A percentile compares a stretch with the other conserved stretches of the same genome.
Conservation (phyloP, 1,140 invertebrate species). For the Fopius arisanus region DNA sequence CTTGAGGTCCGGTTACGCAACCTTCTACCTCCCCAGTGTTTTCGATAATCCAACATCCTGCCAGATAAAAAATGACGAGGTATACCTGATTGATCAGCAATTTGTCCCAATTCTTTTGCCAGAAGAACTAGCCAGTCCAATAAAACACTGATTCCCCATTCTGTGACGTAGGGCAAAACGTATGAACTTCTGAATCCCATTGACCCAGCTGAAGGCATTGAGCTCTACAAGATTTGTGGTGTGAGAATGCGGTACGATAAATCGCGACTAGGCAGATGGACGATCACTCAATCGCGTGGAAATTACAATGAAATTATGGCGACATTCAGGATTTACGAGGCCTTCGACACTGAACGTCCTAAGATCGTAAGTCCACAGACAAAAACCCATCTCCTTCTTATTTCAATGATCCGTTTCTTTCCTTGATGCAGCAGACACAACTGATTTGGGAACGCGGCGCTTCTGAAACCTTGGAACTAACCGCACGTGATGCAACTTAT, state of each 20-base stretch:
- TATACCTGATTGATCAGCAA: background rate
- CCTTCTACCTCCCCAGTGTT: background rate
- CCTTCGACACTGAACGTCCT: background rate
- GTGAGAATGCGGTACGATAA: conserved; percentile 31
- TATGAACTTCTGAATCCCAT: background rate
- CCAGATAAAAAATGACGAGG: background rate
- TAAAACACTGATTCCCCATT: background rate
- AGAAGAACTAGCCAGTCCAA: no score
- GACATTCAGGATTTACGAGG: background rate
- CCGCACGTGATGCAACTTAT: conserved; percentile 18
- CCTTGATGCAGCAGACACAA: background rate
- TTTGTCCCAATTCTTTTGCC: no score
- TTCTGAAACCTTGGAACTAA: background rate
- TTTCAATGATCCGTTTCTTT: background rate
- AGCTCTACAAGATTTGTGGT: conserved; percentile 36
- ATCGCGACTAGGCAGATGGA: conserved; percentile 28
- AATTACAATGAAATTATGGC: conserved; percentile 17
- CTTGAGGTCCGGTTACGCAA: background rate
- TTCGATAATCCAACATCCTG: background rate
- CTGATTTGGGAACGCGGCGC: background rate
- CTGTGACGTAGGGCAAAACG: background rate
- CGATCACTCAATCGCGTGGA: background rate
- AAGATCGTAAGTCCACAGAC: background rate
- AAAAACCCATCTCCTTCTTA: background rate
- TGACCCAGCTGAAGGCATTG: background rate